A percentile compares a stretch with the other conserved stretches of the same genome.
Conservation (phyloP, 2,888 invertebrate genomes). For the Pilophorus perplexus region DNA sequence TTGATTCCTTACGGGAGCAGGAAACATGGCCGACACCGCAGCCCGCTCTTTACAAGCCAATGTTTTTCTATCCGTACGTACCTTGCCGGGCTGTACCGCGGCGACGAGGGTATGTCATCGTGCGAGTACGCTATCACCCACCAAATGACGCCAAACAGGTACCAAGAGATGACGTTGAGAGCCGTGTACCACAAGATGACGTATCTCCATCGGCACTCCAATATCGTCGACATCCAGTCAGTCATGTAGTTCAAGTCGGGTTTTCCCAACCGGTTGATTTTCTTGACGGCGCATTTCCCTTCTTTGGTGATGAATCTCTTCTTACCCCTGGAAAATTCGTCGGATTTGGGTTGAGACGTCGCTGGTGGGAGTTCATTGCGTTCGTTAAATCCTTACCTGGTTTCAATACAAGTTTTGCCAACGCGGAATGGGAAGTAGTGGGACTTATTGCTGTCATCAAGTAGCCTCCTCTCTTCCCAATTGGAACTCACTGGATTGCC, state of each 20-base stretch:
- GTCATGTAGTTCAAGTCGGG: constrained; percentile 30
- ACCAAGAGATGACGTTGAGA: constrained; percentile 65
- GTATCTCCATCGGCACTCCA: constrained; percentile 73
- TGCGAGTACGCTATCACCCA: constrained; percentile 72
- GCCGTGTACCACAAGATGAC: constrained; percentile 55
- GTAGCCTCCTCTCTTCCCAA: no score
- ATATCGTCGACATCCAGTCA: constrained; percentile 62
- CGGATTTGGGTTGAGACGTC: no score
- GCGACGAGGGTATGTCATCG: constrained; percentile 61
- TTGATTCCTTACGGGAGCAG: no score
- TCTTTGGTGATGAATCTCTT: constrained; percentile 22
- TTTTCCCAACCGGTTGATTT: constrained; percentile 21
- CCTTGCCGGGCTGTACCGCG: constrained; percentile 14
- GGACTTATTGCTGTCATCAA: no score
- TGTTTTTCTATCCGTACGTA: background rate
- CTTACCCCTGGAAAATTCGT: no score
- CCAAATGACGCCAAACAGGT: constrained; percentile 75
- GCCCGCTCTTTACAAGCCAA: no score
- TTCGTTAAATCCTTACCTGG: no score
- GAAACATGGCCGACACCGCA: no score
- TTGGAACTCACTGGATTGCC: no score
- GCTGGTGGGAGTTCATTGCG: background rate
- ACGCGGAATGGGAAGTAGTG: no score
- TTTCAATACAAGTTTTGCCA: no score
- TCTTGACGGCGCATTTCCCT: constrained; percentile 39